Conservation (phyloP, 2,888 invertebrate genomes). For the Helicoverpa assulta region DNA sequence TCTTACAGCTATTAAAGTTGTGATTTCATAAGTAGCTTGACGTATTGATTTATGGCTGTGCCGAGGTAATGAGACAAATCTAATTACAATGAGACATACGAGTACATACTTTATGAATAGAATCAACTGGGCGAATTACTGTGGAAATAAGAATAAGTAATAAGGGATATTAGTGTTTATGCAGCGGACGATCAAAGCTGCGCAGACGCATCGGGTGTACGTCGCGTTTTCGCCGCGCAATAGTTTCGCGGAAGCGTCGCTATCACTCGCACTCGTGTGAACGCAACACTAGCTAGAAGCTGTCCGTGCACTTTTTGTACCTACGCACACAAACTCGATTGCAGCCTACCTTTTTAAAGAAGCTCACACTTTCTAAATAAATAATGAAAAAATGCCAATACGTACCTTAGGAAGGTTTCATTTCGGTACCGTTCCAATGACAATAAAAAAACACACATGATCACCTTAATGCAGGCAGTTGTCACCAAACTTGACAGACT, state of each 20-base stretch:
- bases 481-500: constrained; percentile 63
- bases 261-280: constrained; percentile 70
- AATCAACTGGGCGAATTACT: constrained; percentile 8
- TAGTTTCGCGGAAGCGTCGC: constrained; percentile 79
- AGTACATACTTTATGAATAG: constrained; percentile 43
- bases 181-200: constrained; percentile 69
- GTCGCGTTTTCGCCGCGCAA: constrained; percentile 75
- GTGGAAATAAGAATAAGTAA: constrained; percentile 28
- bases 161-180: constrained; percentile 26
- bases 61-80: constrained; percentile 42
- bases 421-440: constrained; percentile 39
- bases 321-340: constrained; percentile 48
- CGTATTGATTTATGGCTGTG: constrained; percentile 47
- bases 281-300: constrained; percentile 73
- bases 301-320: constrained; percentile 72
- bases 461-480: constrained; percentile 58
- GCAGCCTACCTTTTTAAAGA: constrained; percentile 50
- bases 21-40: constrained; percentile 42
- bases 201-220: constrained; percentile 59
- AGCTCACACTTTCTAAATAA: constrained; percentile 59
- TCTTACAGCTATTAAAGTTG: constrained; percentile 47
- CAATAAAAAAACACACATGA: constrained; percentile 58
- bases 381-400: constrained; percentile 28
- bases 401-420: constrained; percentile 30
- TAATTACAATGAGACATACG: constrained; percentile 39